Conservation (phyloP, 2,888 invertebrate genomes). For the Cantharis flavilabris region DNA sequence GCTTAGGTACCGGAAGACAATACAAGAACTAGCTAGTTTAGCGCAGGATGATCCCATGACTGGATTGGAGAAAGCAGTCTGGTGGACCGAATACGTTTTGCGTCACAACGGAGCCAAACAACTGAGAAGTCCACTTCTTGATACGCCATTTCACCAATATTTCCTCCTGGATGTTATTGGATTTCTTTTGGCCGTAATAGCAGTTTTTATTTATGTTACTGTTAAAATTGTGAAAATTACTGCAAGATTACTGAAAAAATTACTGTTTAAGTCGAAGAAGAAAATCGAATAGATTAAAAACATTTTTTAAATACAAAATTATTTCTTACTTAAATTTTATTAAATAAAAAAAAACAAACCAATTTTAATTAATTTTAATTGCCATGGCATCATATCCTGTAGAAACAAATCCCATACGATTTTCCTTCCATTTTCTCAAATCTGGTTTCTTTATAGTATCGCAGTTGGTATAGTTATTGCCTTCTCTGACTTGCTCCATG, state of each 20-base stretch:
- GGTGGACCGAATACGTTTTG: background rate
- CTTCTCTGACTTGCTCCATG: conserved; percentile 65
- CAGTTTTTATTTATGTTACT: background rate
- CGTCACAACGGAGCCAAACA: background rate
- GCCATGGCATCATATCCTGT: background rate
- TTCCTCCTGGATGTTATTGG: background rate
- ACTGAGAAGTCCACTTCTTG: background rate
- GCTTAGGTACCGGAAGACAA: background rate
- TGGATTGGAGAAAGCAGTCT: background rate
- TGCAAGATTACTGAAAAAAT: background rate
- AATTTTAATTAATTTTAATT: background rate
- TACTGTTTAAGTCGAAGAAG: background rate
- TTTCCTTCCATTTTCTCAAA: conserved; percentile 63
- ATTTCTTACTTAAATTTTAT: background rate
- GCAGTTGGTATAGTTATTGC: conserved; percentile 68
- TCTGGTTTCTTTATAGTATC: conserved; percentile 62
- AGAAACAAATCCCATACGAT: background rate
- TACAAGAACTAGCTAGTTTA: background rate
- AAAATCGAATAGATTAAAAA: background rate
- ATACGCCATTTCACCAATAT: background rate
- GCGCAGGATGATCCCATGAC: conserved; percentile 8
- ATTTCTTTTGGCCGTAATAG: background rate
- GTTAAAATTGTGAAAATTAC: background rate
- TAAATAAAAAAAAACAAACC: background rate
- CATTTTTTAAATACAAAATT: too few species aligned